Evolutionary conservation across 2,888 invertebrate species (phyloP), one percentile per base, ranked within the genome.

Genomic region (Lampropteryx suffumata): DNA sequence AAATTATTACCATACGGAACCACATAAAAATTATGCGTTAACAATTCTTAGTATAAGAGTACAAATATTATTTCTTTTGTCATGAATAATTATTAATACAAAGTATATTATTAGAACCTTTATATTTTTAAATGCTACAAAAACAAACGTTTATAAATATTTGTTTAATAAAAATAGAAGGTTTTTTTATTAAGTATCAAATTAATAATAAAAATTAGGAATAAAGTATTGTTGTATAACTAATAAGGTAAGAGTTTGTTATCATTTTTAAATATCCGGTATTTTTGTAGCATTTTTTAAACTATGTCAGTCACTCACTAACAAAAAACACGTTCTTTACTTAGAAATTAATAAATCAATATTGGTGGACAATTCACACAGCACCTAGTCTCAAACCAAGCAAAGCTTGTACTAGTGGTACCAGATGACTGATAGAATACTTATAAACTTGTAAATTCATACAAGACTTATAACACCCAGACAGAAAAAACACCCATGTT

Each of bases 21-120:
- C 81, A 80, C 77, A 76, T 79, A 80, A 70, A 68, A 74, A 63
- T 69, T 79, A 84, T 78, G 78, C 78, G 73, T 77, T 75, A 85
- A 83, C 80, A 83, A 76, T n/a, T 57, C 71, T 76, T 78, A 76
- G 62, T 71, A 69, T 56, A 58, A 55, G 58, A 58, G 36, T 67
- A 75, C 57, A 69, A 68, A 66, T 71, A 64, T 68, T 67, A 73
- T 62, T 75, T 62, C 55, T 47, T 55, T 75, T 82, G 80, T 83
- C 76, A 78, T 82, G 76, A 76, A 58, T 17, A 17, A 17, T 17
- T 3, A 4, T 17, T 17, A 17, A 3, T 17, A 17, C 17, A 17
- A n/a, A n/a, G 2, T 17, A 57, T 60, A 62, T 64, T 54, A 61
- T 59, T 65, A 62, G 55, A 61, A 59, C 59, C 58, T 59, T 50